phyloP scores from a whole-genome alignment of 2,113 vertebrate genomes.

The Ameiurus melas region DNA sequence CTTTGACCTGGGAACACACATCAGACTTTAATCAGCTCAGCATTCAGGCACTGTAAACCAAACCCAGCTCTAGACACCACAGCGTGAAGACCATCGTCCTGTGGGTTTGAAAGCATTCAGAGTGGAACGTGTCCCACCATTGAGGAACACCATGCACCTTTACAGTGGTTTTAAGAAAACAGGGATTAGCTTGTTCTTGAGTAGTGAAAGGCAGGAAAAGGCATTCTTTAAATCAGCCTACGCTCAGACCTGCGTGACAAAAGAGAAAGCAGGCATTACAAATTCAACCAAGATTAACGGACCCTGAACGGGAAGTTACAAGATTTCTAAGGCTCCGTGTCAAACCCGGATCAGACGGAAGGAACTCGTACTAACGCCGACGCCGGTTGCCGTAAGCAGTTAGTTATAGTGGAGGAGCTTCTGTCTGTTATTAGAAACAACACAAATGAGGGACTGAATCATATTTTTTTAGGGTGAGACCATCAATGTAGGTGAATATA shows the following conservation, averaged over 20 bases:
- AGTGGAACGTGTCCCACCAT: not conserved
- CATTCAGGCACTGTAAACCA: constrained; percentile 22
- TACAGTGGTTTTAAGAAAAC: constrained; percentile 7
- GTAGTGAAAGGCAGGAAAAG: constrained; percentile 24
- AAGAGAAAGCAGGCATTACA: constrained; percentile 48
- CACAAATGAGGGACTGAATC: not conserved
- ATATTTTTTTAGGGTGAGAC: not conserved
- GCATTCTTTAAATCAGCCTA: constrained; percentile 19
- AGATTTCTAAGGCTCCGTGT: not conserved
- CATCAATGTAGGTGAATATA: not conserved
- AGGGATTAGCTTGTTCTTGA: not conserved
- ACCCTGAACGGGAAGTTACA: constrained; percentile 21
- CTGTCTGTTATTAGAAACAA: not conserved
- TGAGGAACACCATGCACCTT: not conserved
- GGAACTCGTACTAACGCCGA: constrained; percentile 8
- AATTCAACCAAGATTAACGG: constrained; percentile 45
- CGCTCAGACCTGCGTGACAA: constrained; percentile 21
- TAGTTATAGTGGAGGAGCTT: not conserved
- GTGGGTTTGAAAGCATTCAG: not conserved
- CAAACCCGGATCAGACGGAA: constrained; percentile 45
- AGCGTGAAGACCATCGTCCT: not conserved
- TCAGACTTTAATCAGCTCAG: constrained; percentile 10
- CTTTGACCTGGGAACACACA: constrained; percentile 84
- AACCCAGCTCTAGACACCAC: constrained; percentile 5
- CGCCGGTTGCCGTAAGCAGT: not conserved